Evolutionary conservation across 2,888 invertebrate genomes (phyloP), one percentile per base, ranked within the genome.

Genomic region (Hemicrepidius hirtus): DNA sequence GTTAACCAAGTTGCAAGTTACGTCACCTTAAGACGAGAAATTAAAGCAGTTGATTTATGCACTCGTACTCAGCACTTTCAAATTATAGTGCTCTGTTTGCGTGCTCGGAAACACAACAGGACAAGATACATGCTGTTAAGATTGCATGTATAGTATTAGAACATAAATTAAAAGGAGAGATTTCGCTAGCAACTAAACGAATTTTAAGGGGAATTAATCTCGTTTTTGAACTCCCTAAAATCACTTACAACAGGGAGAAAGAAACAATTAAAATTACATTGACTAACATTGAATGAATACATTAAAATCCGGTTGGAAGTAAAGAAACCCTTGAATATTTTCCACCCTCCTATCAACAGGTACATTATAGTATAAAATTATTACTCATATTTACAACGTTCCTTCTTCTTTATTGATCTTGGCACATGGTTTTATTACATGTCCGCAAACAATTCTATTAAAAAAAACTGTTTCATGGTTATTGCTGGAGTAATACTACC

Each of bases 11-110:
- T 59, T 68, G 57, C 60, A 64, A 41, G 57, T 65, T 35, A 35
- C 60, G 65, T 65, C 73, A 68, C 73, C 60, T 28, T 69, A 69
- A 69, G 73, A 74, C 73, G 64, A 74, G 76, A 75, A 76, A 76
- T 76, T 75, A 76, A 72, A 73, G 69, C 73, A 40, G 68, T 60
- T 76, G 76, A 76, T 76, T 76, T 76, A 76, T 76, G 63, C 66
- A 76, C 73, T 71, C 44, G 68, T 68, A 70, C 73, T 73, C 72
- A 76, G 76, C 75, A 76, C 67, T 76, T 73, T 75, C 65, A 71
- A 76, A 76, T 76, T 76, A 75, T 70, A 69, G 64, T 68, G 74
- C 72, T 60, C 41, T 62, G 74, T 66, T 68, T 73, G 71, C 73
- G 65, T 66, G 70, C 62, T 76, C 28, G 18, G 24, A 64, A n/a